Evolutionary conservation across 2,888 invertebrate genomes (phyloP).

Genomic region (Pyralis farinalis): DNA sequence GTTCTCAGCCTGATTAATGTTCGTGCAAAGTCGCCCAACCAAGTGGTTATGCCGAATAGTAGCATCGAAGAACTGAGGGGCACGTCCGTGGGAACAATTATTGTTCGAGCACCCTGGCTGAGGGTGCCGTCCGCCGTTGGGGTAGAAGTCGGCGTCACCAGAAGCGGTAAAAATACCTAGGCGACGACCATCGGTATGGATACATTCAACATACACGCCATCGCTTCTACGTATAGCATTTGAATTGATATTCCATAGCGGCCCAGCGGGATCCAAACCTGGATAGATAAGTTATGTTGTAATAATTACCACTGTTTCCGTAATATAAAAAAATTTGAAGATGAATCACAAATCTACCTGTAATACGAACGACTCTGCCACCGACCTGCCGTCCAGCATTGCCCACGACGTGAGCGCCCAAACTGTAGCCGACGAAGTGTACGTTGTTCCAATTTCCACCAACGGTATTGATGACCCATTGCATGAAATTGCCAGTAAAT

Average conservation of each 20-base stretch:
- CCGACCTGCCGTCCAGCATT: constrained; percentile 36
- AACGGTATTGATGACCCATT: constrained; percentile 35
- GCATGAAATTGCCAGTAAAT: constrained; percentile 34
- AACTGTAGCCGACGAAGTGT: constrained; percentile 50
- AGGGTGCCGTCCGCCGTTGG: constrained; percentile 49
- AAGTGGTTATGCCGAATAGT: constrained; percentile 44
- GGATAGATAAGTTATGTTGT: neutral
- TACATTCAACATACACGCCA: constrained; percentile 49
- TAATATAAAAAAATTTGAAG: too few species aligned
- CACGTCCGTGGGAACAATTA: constrained; percentile 51
- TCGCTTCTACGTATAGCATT: constrained; percentile 32
- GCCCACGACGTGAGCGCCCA: constrained; percentile 54
- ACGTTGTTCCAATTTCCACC: constrained; percentile 42
- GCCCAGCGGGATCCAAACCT: constrained; percentile 60
- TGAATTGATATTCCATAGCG: constrained; percentile 36
- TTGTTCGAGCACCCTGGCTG: constrained; percentile 52
- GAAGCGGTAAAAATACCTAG: constrained; percentile 43
- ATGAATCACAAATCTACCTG: constrained; percentile 34
- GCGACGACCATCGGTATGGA: constrained; percentile 51
- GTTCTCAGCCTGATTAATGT: constrained; percentile 30
- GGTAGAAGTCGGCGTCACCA: constrained; percentile 50
- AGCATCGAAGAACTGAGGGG: constrained; percentile 42
- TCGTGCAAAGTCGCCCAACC: constrained; percentile 38
- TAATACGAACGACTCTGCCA: constrained; percentile 33
- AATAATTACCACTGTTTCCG: too few species aligned